Evolutionary conservation across 2,797 vertebrate genomes (phyloP).

Genomic region (Fundulus diaphanus): DNA sequence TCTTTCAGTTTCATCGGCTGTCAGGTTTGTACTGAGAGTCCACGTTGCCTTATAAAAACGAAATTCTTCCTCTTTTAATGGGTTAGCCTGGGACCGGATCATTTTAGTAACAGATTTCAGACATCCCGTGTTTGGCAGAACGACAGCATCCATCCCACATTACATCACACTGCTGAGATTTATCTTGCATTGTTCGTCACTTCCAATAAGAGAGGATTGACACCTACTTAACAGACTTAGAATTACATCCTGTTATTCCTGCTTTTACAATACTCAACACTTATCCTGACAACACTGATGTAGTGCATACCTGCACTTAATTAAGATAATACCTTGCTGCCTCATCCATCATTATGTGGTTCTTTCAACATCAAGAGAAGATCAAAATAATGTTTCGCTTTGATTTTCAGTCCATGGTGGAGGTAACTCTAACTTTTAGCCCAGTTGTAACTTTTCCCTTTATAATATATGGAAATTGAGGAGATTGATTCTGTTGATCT

Average conservation of each 20-base stretch:
- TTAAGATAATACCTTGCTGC: not conserved
- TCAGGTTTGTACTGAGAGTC: constrained; percentile 22
- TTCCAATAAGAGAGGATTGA: constrained; percentile 9
- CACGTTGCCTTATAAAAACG: constrained; percentile 26
- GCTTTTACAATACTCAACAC: constrained; percentile 16
- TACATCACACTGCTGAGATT: constrained; percentile 29
- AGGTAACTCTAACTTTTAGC: constrained; percentile 63
- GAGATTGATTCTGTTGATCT: constrained; percentile 14
- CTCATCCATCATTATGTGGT: constrained; percentile 19
- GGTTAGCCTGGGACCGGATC: constrained; percentile 37
- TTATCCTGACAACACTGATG: constrained; percentile 27
- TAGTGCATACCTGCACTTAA: constrained; percentile 20
- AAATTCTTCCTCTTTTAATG: constrained; percentile 13
- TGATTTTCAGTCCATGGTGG: constrained; percentile 49
- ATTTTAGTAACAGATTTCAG: constrained; percentile 38
- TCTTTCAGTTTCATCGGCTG: constrained; percentile 26
- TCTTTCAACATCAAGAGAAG: constrained; percentile 12
- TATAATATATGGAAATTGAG: constrained; percentile 34
- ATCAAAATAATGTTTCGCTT: constrained; percentile 17
- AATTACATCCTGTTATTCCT: constrained; percentile 22
- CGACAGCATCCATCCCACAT: constrained; percentile 24
- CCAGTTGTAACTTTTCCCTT: constrained; percentile 47
- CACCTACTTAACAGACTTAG: constrained; percentile 17
- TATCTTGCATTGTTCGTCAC: constrained; percentile 22
- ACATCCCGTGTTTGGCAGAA: constrained; percentile 41